phyloP scores from a whole-genome alignment of 2,113 vertebrate species.

The Chionomys nivalis region DNA sequence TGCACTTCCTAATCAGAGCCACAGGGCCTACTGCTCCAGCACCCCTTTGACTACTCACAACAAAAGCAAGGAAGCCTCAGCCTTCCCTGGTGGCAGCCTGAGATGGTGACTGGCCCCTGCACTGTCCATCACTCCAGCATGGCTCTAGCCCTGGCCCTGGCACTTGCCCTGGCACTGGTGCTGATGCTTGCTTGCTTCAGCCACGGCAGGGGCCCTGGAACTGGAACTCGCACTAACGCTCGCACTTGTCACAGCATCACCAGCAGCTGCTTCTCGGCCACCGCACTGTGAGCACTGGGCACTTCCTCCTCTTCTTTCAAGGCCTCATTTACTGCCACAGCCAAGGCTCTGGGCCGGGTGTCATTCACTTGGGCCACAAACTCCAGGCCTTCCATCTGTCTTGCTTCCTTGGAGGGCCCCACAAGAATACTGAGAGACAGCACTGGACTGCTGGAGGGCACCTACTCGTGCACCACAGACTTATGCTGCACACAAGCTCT shows the following conservation, averaged over 20 bases:
- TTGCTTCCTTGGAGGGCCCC: conserved; percentile 38
- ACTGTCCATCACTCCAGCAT: not conserved
- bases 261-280: not conserved
- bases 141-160: not conserved
- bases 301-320: conserved; percentile 45
- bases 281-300: not conserved
- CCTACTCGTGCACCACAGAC: not conserved
- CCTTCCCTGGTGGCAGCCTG: not conserved
- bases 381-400: conserved; percentile 40
- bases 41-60: not conserved
- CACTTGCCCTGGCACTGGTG: not conserved
- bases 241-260: not conserved
- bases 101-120: not conserved
- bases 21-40: not conserved
- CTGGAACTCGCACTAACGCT: conserved; percentile 27
- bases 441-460: not conserved
- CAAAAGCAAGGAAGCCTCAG: not conserved
- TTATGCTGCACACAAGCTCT: not conserved
- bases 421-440: not conserved
- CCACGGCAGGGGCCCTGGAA: conserved; percentile 13
- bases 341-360: conserved; percentile 14
- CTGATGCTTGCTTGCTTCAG: conserved; percentile 31
- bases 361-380: conserved; percentile 35
- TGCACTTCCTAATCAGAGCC: not conserved
- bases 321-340: not conserved